phyloP scores from a whole-genome alignment of 2,888 invertebrate genomes.

The Branchellion lobata region DNA sequence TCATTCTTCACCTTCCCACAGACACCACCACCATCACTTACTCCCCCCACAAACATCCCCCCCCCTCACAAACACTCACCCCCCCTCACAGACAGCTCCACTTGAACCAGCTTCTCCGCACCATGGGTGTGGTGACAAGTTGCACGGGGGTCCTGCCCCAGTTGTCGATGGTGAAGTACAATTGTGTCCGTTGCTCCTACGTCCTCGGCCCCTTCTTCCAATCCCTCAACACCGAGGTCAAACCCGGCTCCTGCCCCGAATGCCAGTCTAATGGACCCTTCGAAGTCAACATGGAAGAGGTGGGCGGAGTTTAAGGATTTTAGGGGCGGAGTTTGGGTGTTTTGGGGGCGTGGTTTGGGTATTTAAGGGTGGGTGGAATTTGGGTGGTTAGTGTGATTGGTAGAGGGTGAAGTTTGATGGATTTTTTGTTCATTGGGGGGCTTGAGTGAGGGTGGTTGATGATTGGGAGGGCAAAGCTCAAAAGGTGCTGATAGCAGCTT shows the following conservation, averaged over 20 bases:
- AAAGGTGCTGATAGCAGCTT: too few relatives aligned
- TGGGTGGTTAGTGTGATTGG: too few relatives aligned
- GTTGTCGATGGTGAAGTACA: slow-evolving; percentile 89
- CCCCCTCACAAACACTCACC: background rate
- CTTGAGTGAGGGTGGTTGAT: too few relatives aligned
- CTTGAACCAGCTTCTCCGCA: slow-evolving; percentile 89
- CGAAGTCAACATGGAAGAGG: slow-evolving; percentile 90
- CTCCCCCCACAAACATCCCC: slow-evolving; percentile 73
- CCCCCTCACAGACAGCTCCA: slow-evolving; percentile 64
- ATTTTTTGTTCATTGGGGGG: too few relatives aligned
- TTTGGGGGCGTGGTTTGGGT: background rate
- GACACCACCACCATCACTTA: slow-evolving; percentile 77
- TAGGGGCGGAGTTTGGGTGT: background rate
- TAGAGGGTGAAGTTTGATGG: too few relatives aligned
- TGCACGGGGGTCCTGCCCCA: slow-evolving; percentile 88
- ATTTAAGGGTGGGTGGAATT: background rate
- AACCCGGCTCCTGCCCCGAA: slow-evolving; percentile 94
- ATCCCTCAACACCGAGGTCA: slow-evolving; percentile 86
- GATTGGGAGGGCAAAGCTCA: too few relatives aligned
- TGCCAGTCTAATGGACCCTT: slow-evolving; percentile 96
- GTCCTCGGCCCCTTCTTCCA: slow-evolving; percentile 94
- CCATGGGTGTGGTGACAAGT: slow-evolving; percentile 89
- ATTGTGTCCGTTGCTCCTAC: slow-evolving; percentile 92
- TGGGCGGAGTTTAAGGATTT: slow-evolving; percentile 50
- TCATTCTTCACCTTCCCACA: slow-evolving; percentile 49